These are phyloP conservation scores for Odobenus rosmarus DNA, from an alignment of 2,113 vertebrate species.

Conservation along the genomic window DNA sequence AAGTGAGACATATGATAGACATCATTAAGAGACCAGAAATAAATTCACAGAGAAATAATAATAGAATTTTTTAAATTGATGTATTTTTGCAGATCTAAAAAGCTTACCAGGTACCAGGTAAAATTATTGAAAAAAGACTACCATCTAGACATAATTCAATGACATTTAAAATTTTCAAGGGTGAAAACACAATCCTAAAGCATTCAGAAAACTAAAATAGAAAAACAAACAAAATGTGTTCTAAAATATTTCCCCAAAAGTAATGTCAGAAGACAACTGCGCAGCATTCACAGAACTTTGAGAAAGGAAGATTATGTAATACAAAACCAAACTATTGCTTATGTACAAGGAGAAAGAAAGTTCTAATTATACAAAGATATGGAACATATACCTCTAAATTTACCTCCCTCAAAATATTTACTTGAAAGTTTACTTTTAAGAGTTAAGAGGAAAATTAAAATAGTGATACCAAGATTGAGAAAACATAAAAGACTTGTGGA, in stretches of 20 bases:
- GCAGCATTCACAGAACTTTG: background rate
- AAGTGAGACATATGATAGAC: background rate
- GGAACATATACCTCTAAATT: background rate
- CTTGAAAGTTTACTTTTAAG: background rate
- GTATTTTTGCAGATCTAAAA: background rate
- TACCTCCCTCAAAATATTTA: background rate
- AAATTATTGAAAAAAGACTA: too few relatives aligned
- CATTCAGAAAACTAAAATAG: conserved; percentile 3
- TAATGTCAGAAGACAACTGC: background rate
- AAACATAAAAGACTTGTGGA: background rate
- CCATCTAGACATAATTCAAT: background rate
- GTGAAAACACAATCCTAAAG: background rate
- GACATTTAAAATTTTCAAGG: background rate
- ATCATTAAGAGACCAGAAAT: background rate
- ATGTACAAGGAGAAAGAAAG: background rate
- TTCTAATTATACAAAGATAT: background rate
- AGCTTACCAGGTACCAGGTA: background rate
- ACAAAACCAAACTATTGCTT: background rate
- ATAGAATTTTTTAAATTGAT: background rate
- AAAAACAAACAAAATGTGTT: background rate
- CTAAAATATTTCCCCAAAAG: background rate
- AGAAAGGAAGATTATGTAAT: background rate
- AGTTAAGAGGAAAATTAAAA: background rate
- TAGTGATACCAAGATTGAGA: background rate
- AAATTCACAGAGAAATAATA: background rate